Evolutionary conservation across 2,113 vertebrate genomes (phyloP).

Genomic region (Naja naja): DNA sequence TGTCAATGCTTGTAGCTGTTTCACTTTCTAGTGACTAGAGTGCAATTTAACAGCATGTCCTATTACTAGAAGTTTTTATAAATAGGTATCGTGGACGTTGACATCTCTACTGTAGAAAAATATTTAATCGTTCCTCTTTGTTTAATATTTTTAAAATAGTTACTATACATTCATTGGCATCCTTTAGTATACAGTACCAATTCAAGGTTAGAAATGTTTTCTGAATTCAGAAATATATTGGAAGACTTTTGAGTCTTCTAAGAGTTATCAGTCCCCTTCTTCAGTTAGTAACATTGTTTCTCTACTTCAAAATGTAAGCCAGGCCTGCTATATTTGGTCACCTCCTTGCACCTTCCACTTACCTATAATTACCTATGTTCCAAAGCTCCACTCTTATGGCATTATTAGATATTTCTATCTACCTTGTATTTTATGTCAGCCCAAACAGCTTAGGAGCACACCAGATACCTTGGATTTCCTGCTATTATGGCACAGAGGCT

Average conservation of each 20-base stretch:
- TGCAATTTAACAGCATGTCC: background rate
- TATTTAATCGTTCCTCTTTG: background rate
- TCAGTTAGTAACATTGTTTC: background rate
- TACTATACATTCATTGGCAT: background rate
- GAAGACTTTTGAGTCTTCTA: background rate
- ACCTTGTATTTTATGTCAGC: background rate
- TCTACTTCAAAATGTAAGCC: background rate
- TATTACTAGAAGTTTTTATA: background rate
- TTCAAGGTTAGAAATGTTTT: background rate
- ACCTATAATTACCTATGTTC: background rate
- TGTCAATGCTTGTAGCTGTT: background rate
- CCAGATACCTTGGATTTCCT: background rate
- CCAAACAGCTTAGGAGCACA: background rate
- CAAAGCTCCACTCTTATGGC: background rate
- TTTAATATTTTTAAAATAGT: background rate
- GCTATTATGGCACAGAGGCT: background rate
- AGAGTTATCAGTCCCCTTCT: background rate
- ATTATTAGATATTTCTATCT: background rate
- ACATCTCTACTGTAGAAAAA: background rate
- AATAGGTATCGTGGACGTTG: background rate
- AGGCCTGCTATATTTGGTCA: background rate
- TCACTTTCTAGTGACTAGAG: background rate
- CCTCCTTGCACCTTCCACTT: background rate
- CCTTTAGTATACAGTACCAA: background rate
- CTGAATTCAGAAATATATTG: background rate